A percentile compares a stretch with the other conserved stretches of the same genome.
phyloP scores from a whole-genome alignment of 1,140 invertebrate species.

The Drosophila melanica region DNA sequence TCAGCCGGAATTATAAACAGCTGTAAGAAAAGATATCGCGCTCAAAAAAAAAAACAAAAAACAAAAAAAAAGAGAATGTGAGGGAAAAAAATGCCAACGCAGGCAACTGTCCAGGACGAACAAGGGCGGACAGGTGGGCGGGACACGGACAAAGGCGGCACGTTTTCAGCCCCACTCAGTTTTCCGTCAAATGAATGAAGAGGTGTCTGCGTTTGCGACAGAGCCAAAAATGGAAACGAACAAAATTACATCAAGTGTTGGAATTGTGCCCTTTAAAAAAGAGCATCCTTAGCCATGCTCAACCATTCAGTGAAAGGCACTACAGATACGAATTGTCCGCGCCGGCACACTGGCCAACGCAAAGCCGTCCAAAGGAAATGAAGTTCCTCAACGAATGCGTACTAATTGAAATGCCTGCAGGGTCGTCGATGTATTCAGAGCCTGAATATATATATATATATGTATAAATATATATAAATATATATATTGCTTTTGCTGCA shows the following conservation, averaged over 20 bases:
- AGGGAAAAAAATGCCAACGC: constrained; percentile 45
- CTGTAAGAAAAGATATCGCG: constrained; percentile 41
- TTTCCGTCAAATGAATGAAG: constrained; percentile 66
- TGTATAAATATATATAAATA: constrained; percentile 1
- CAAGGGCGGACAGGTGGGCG: constrained; percentile 1
- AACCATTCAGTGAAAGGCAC: constrained; percentile 42
- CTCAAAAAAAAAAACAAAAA: constrained; percentile 19
- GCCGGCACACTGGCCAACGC: not conserved
- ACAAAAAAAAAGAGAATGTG: not conserved
- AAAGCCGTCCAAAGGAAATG: constrained; percentile 18
- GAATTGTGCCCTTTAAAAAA: constrained; percentile 33
- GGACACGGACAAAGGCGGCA: constrained; percentile 2
- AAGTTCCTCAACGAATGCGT: constrained; percentile 32
- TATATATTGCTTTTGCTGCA: constrained; percentile 3
- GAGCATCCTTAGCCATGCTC: constrained; percentile 21
- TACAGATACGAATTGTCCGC: constrained; percentile 5
- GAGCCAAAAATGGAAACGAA: constrained; percentile 40
- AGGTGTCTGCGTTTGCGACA: constrained; percentile 47
- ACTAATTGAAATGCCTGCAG: constrained; percentile 58
- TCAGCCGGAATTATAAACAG: constrained; percentile 71
- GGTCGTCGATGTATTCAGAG: constrained; percentile 2
- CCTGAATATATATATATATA: not conserved
- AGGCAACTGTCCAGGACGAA: constrained; percentile 38
- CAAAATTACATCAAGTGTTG: constrained; percentile 46
- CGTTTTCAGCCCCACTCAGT: constrained; percentile 20